Conservation (phyloP, 2,797 vertebrate genomes). For the Epinephelus awoara region DNA sequence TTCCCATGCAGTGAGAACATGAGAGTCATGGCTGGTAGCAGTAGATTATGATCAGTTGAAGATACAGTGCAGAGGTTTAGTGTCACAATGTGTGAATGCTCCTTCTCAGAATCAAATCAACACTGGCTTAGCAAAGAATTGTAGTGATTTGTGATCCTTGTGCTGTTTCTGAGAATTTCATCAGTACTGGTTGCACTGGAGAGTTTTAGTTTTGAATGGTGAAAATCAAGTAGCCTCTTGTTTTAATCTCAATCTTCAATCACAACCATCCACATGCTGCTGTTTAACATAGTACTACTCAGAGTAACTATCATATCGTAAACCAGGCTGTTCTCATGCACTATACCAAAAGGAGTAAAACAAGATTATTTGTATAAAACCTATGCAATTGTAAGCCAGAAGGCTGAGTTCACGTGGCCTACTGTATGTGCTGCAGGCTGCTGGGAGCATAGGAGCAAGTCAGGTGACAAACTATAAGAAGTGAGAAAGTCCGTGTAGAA, state of each 20-base stretch:
- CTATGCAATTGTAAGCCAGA: no score
- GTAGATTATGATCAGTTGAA: constrained; percentile 1
- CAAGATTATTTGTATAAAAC: no score
- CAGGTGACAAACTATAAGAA: no score
- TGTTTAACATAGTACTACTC: not conserved
- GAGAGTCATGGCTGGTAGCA: not conserved
- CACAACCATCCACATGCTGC: not conserved
- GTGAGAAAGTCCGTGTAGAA: no score
- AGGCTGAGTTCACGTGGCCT: no score
- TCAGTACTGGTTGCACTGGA: not conserved
- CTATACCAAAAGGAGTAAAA: no score
- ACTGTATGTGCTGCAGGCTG: no score
- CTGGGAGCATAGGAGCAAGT: no score
- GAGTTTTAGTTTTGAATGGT: not conserved
- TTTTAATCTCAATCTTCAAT: not conserved
- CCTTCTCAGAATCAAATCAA: not conserved
- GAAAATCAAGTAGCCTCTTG: not conserved
- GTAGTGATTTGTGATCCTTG: not conserved
- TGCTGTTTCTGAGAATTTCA: constrained; percentile 6
- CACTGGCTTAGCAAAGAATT: not conserved
- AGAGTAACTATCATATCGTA: no score
- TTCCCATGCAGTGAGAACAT: not conserved
- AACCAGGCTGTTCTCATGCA: no score
- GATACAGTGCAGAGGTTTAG: constrained; percentile 5
- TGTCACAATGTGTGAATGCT: constrained; percentile 1